Conservation (phyloP, 2,113 vertebrate species). For the Tachuris rubrigastra region DNA sequence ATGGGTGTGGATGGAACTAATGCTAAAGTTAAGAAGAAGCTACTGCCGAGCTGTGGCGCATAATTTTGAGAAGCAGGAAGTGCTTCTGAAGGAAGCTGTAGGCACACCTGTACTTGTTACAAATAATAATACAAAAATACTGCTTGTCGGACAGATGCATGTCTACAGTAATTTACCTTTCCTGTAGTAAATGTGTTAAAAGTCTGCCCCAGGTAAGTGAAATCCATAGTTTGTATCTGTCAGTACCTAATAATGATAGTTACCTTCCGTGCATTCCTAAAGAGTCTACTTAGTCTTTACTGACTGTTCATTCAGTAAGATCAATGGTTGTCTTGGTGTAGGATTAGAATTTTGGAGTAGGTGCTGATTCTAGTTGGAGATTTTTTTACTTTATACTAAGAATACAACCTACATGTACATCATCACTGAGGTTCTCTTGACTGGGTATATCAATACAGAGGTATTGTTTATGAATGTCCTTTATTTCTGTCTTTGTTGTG, state of each 20-base stretch:
- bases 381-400: not conserved
- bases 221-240: not conserved
- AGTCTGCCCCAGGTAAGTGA: not conserved
- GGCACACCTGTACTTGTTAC: not conserved
- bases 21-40: not conserved
- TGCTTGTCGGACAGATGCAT: not conserved
- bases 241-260: not conserved
- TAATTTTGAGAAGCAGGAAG: not conserved
- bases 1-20: not conserved
- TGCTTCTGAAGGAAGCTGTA: not conserved
- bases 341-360: not conserved
- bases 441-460: not conserved
- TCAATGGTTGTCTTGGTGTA: not conserved
- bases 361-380: not conserved
- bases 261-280: not conserved
- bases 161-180: not conserved
- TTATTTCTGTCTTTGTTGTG: not conserved
- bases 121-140: not conserved
- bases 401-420: not conserved
- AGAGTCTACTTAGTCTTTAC: not conserved
- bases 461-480: not conserved
- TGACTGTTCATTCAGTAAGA: not conserved
- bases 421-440: not conserved
- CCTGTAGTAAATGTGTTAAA: not conserved
- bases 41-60: accelerated